Evolutionary conservation across 53 echinoderm and acorn worm genomes (phyloP), one percentile per base, ranked within the genome.

Genomic region (Arbacia lixula): DNA sequence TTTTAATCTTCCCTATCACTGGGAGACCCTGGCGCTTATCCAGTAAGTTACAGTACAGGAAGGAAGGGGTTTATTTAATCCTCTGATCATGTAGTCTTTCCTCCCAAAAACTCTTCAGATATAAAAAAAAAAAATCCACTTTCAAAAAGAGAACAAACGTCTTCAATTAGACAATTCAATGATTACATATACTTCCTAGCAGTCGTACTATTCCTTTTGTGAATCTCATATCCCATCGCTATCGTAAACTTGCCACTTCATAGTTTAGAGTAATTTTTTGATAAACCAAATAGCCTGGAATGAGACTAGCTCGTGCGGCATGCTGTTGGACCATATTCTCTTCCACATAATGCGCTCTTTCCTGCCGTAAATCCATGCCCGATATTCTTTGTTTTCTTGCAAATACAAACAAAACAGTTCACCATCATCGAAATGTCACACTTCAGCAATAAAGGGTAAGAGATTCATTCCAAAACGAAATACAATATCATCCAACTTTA

Each of bases 21-120:
- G 36, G 20, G 36, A 37, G 38, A 36, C 66, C 66, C 21, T 66
- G 66, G 66, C 66, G 38, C 38, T 37, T 22, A 66, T 66, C 66
- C 66, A 66, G 38, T 66, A 11, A 22, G 66, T n/a, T 37, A 66
- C 66, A 36, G 36, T 2, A 6, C 66, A 66, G 66, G 66, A 66
- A 66, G 66, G 66, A 66, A 66, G 66, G 34, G 37, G 66, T 36
- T 66, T 38, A 66, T 66, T 66, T 66, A 66, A 66, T 66, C 66
- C 14, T 37, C 66, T 66, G 38, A 37, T 9, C 36, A 35, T 22
- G 36, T 66, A 66, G 66, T 66, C 66, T 66, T 36, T 17, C 12
- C 20, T 37, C n/a, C 38, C 66, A 66, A 66, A 66, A n/a, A n/a
- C n/a, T n/a, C 66, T 66, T 66, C 66, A 19, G 11, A 22, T 0